Base-by-base conservation (phyloP, 2,888 invertebrate species). In the Rotaria magnacalcarata region DNA sequence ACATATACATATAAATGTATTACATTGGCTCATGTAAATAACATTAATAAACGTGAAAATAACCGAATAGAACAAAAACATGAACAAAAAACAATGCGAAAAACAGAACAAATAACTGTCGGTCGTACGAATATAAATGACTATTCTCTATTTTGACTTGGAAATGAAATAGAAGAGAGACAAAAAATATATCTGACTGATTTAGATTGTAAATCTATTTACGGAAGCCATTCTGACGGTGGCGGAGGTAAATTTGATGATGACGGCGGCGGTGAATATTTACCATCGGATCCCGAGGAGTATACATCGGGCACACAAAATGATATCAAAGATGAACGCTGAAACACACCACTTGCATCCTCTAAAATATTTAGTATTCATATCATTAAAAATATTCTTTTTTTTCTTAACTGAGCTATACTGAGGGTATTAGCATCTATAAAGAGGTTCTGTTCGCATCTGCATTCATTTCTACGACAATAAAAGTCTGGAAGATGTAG, bases 291-390 rank as follows among this genome's bases (percentile, higher is more conserved):
- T 67, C 67, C 67, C 34, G 67, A 34, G 16, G 41, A 67, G 19
- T 67, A 67, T 27, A 67, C 67, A 67, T 67, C 67, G 4, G 67
- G 67, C 34, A 67, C 67, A 67, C 67, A 67, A 34, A 67, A 67
- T 8, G 67, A 67, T 7, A 67, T 27, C 19, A 67, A 27, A 3
- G 67, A 7, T 34, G 67, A 67, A 34, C 16, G 67, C 34, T 14
- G 56, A 56, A 56, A 56, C 24, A 24, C 24, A 24, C 24, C 24
- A 56, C 7, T 24, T 24, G 24, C 21, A 56, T 56, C 24, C 24
- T 56, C 56, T 56, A 56, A 54, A 54, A 54, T 21, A 54, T 54
- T 21, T 21, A 52, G 11, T 8, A 21, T 8, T 52, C 3, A 8
- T 11, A 52, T 52, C 34, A 34, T 34, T 34, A 34, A 34, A 34